Evolutionary conservation across 2,113 vertebrate genomes (phyloP).

Genomic region (Tyrannus savana): DNA sequence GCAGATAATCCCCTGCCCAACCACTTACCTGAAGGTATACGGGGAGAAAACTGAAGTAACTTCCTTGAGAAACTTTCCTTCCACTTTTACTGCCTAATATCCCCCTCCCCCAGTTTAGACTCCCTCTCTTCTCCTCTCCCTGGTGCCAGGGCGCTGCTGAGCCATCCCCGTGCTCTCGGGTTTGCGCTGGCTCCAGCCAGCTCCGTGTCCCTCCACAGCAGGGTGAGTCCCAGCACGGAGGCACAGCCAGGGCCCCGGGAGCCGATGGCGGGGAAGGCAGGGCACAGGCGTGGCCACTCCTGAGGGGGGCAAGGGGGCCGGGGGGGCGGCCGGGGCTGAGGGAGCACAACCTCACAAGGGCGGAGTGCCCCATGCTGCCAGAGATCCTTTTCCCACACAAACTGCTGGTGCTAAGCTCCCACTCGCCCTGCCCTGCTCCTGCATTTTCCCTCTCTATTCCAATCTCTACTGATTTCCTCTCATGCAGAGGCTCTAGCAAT

Average conservation of each 20-base stretch:
- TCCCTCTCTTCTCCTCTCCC: background rate
- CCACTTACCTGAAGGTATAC: background rate
- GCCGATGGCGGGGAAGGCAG: accelerated
- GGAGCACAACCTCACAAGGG: accelerated
- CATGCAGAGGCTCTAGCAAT: background rate
- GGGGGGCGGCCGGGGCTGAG: background rate
- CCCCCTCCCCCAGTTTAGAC: background rate
- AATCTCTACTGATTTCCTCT: background rate
- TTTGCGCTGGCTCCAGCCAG: background rate
- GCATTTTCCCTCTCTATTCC: background rate
- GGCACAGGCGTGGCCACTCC: background rate
- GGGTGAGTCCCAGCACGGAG: background rate
- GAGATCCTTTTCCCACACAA: background rate
- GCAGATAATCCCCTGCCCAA: background rate
- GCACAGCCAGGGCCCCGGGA: accelerated
- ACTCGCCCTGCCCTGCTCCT: background rate
- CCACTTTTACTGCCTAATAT: background rate
- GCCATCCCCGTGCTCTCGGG: accelerated
- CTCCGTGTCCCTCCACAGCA: accelerated
- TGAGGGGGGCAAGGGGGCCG: background rate
- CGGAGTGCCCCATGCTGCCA: background rate
- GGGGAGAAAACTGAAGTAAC: background rate
- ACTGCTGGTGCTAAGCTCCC: background rate
- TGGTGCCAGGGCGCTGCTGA: background rate
- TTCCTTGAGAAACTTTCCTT: background rate